Conservation (phyloP, 2,113 vertebrate genomes). For the Pogona vitticeps region DNA sequence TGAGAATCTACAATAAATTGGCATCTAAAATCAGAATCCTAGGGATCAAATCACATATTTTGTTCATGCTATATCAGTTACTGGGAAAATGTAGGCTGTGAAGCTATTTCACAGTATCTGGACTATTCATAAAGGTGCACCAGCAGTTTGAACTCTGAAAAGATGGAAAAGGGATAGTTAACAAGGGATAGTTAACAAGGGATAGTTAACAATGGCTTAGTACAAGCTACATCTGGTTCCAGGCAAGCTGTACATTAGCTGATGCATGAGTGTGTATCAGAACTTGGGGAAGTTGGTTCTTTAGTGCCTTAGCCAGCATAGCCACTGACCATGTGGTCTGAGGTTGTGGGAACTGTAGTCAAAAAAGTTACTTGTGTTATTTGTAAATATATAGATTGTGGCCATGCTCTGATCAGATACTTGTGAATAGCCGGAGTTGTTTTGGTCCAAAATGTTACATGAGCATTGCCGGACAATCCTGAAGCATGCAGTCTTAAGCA, state of each 20-base stretch:
- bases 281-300: not conserved
- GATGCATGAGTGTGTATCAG: not conserved
- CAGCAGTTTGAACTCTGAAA: not conserved
- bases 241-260: not conserved
- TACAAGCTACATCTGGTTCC: not conserved
- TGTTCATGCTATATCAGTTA: not conserved
- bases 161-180: not conserved
- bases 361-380: too few relatives aligned
- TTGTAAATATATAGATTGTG: too few relatives aligned
- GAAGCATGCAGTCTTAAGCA: not conserved
- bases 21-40: conserved; percentile 24
- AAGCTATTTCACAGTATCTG: not conserved
- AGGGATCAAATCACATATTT: not conserved
- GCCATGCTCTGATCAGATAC: conserved; percentile 7
- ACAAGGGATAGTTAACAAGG: not conserved
- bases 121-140: not conserved
- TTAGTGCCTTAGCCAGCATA: too few relatives aligned
- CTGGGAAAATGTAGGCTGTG: not conserved
- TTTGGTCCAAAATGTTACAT: not conserved
- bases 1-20: not conserved
- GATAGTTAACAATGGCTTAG: not conserved
- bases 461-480: not conserved
- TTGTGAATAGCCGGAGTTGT: not conserved
- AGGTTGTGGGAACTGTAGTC: too few relatives aligned
- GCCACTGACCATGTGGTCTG: too few relatives aligned